phyloP scores from a whole-genome alignment of 2,797 vertebrate species.

The Silurus aristotelis region DNA sequence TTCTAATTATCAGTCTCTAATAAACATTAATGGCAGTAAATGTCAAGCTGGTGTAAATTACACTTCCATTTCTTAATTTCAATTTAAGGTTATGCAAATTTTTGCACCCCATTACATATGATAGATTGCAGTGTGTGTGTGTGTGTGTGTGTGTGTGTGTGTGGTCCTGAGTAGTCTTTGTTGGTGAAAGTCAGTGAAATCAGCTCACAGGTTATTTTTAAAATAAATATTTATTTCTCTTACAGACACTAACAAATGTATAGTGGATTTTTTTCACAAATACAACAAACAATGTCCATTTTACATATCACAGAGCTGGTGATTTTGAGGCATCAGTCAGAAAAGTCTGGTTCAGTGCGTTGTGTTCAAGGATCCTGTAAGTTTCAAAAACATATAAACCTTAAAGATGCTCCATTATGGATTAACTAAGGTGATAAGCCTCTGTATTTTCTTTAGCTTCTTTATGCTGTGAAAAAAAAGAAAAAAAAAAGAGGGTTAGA shows the following conservation, averaged over 20 bases:
- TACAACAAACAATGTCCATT: background rate
- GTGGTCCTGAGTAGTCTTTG: background rate
- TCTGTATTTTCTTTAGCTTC: constrained; percentile 32
- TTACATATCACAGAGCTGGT: background rate
- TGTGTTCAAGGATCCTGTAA: background rate
- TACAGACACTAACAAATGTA: constrained; percentile 13
- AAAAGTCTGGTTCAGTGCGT: background rate
- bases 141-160: background rate
- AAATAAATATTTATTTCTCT: constrained; percentile 44
- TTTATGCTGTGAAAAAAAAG: constrained; percentile 2
- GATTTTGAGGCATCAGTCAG: background rate
- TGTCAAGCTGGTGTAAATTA: background rate
- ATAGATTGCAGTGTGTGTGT: background rate
- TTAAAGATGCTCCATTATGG: background rate
- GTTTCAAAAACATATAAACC: background rate
- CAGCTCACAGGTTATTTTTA: background rate
- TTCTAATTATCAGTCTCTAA: no score
- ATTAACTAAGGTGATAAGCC: constrained; percentile 25
- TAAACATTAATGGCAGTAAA: background rate
- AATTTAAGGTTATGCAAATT: background rate
- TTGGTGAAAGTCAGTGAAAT: background rate
- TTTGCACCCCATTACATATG: background rate
- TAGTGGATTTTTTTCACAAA: background rate
- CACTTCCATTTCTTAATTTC: background rate
- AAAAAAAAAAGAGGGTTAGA: background rate